phyloP scores from a whole-genome alignment of 2,888 invertebrate species.

The Andrena hattorfiana region DNA sequence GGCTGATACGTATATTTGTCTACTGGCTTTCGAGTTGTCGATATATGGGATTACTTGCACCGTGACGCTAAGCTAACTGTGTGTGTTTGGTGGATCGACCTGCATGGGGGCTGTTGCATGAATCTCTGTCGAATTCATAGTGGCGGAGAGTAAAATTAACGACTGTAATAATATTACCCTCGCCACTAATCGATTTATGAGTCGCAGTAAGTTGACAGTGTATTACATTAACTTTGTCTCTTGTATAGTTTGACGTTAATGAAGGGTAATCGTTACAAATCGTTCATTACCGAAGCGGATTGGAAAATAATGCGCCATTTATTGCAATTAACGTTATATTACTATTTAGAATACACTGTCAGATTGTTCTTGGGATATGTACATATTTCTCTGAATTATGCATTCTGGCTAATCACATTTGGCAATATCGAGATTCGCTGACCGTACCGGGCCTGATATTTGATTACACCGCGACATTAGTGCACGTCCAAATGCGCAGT shows the following conservation, averaged over 20 bases:
- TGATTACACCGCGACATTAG: conserved; percentile 13
- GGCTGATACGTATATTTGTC: not conserved
- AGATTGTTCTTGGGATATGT: not conserved
- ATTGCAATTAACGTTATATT: not conserved
- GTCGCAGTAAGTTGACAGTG: not conserved
- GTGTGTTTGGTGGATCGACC: not conserved
- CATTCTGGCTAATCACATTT: conserved; percentile 20
- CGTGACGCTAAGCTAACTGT: conserved; percentile 17
- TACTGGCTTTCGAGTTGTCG: conserved; percentile 9
- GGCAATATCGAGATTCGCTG: not conserved
- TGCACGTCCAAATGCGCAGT: conserved; percentile 5
- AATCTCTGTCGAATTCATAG: too few species aligned
- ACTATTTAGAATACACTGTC: not conserved
- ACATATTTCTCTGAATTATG: not conserved
- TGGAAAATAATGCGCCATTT: not conserved
- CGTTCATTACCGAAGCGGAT: not conserved
- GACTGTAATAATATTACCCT: not conserved
- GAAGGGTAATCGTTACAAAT: not conserved
- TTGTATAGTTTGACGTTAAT: not conserved
- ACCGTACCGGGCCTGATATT: conserved; percentile 12
- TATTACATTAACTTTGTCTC: not conserved
- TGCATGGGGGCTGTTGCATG: not conserved
- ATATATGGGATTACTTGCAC: conserved; percentile 9
- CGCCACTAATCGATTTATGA: not conserved
- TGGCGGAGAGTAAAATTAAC: not conserved